Evolutionary conservation across 1,140 invertebrate species (phyloP).

Genomic region (Venustaconcha ellipsiformis): DNA sequence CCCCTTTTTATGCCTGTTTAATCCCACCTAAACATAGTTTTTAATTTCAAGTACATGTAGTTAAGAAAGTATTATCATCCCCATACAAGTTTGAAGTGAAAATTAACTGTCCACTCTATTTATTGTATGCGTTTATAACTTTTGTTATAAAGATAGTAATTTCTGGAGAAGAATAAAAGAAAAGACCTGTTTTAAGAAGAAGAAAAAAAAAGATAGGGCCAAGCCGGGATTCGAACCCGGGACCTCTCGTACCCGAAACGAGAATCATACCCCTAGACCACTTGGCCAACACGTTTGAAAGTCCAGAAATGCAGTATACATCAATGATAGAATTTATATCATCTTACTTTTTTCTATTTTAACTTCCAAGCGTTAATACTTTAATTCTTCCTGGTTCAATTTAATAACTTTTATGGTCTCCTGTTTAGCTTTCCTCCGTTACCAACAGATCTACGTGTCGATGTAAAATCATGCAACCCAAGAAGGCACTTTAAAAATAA

Average conservation of each 20-base stretch:
- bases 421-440: background rate
- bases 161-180: constrained; percentile 17
- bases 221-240: constrained; percentile 71
- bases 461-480: background rate
- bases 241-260: constrained; percentile 73
- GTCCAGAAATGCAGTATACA: background rate
- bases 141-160: too few relatives aligned
- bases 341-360: too few relatives aligned
- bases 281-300: constrained; percentile 48
- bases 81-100: too few relatives aligned
- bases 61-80: too few relatives aligned
- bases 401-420: background rate
- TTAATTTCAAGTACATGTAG: too few relatives aligned
- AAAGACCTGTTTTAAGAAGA: constrained; percentile 16
- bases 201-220: constrained; percentile 52
- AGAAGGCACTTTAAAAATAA: background rate
- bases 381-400: too few relatives aligned
- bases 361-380: too few relatives aligned
- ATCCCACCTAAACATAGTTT: too few relatives aligned
- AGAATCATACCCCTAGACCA: constrained; percentile 74
- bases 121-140: too few relatives aligned
- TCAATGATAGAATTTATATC: too few relatives aligned
- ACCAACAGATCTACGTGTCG: background rate
- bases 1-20: too few relatives aligned
- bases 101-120: too few relatives aligned